phyloP scores from a whole-genome alignment of 2,113 vertebrate species.

The Clupea harengus region DNA sequence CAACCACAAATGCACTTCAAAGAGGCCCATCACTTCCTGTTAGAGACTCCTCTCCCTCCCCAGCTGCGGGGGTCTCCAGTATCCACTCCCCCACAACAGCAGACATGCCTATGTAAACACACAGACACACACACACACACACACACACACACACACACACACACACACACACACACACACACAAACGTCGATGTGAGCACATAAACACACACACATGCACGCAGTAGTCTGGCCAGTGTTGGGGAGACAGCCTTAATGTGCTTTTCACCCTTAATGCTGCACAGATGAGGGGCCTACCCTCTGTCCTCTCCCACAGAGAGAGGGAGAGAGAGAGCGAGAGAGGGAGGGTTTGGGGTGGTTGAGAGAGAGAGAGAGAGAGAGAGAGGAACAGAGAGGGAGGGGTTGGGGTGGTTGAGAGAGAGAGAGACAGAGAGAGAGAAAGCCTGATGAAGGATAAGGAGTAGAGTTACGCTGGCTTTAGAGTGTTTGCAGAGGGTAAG shows the following conservation, averaged over 20 bases:
- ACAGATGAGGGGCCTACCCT: slow-evolving; percentile 57
- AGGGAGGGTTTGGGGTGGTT: no score
- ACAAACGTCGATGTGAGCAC: neutral
- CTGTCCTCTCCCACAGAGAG: slow-evolving; percentile 35
- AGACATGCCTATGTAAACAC: slow-evolving; percentile 35
- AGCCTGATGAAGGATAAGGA: slow-evolving; percentile 53
- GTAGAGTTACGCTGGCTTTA: slow-evolving; percentile 47
- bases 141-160: neutral
- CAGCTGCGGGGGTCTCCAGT: neutral
- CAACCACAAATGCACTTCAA: slow-evolving; percentile 42
- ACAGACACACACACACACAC: slow-evolving; percentile 10
- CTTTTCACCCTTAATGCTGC: slow-evolving; percentile 60
- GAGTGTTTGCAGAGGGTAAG: slow-evolving; percentile 22
- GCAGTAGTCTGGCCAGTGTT: slow-evolving; percentile 56
- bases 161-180: neutral
- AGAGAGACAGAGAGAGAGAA: neutral
- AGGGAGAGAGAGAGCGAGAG: slow-evolving; percentile 11
- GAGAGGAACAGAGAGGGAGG: no score
- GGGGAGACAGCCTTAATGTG: slow-evolving; percentile 62
- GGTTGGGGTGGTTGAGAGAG: no score
- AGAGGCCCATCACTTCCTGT: slow-evolving; percentile 66
- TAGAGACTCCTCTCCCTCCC: slow-evolving; percentile 55
- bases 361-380: no score
- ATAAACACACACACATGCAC: slow-evolving; percentile 10
- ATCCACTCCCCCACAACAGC: slow-evolving; percentile 35